Evolutionary conservation across 2,888 invertebrate species (phyloP), one percentile per base, ranked within the genome.

Genomic region (Callyntrura sp.): DNA sequence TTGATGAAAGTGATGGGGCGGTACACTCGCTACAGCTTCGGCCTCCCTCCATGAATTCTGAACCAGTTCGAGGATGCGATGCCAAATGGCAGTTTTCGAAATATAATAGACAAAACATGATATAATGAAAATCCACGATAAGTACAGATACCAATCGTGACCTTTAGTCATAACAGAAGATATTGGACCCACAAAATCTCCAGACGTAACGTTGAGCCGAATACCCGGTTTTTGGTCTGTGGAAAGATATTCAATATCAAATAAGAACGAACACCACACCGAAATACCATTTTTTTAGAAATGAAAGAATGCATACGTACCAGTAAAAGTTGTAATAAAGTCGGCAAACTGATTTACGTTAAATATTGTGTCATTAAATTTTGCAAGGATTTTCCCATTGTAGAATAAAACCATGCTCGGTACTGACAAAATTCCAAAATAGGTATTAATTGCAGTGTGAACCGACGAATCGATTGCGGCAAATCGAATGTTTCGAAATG

Each of bases 401-500:
- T 98, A 98, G 94, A 98, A 98, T 91, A 99, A 95, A 95, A 98
- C 96, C 48, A 98, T 94, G 2, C 98, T 98, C 8, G 98, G 98
- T 57, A 98, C 97, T 20, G 98, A 98, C 9, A 98, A 97, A 89
- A 98, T 97, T 11, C 98, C 98, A 94, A 97, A 98, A 93, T 98
- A 97, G 0, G 98, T 97, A 95, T 98, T 98, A 79, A 98, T 91
- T 9, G 94, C 94, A 51, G 93, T 78, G 85, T 92, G 86, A 23
- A 90, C 55, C 3, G 91, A 91, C 1, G 91, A 91, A 86, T 99
- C 98, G 20, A 99, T 96, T 1, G 98, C 99, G 11, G 98, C 97
- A 94, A 98, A 96, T 95, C 97, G 97, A 0, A 99, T 95, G 93
- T 97, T 96, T 0, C 98, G 98, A 95, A 97, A 99, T 3, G 97